Base-by-base conservation (phyloP, 2,113 vertebrate genomes). In the Brachyhypopomus occidentalis region DNA sequence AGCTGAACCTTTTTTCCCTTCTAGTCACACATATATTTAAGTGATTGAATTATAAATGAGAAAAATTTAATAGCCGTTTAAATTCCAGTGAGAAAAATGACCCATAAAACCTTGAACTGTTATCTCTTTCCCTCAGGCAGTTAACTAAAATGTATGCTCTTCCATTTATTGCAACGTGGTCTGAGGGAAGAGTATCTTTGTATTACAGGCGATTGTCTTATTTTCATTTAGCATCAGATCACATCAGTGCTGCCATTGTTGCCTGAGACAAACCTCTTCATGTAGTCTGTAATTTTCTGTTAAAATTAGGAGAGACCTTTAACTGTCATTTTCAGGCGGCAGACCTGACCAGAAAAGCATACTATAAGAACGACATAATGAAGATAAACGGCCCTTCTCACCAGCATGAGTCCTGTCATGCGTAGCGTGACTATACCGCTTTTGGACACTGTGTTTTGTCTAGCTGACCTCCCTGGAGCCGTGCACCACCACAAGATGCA, bases 271-370 rank as follows among this genome's bases (percentile, higher is more conserved):
- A 34, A 41, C 5, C 64, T 20, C 34, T 41, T 7, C 11, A 8
- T 9, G 3, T 19, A 20, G 16, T 3, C 58, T 78, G 41, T 72
- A 63, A 83, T 74, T 58, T 72, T 67, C 30, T 66, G 60, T 58
- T 66, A 25, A 76, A 59, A 73, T 83, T 83, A 30, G n/a, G 45
- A 60, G n/a, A 72, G 75, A 82, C 67, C 56, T 83, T 78, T 73
- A 66, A 67, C 17, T 71, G 56, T 69, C 34, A 69, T 36, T 69
- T 69, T 69, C 38, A 8, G 12, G 19, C n/a, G 34, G 34, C 19
- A 70, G 62, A 34, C 20, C 59, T 45, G 62, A 30, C 17, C 74
- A 67, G 41, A 17, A 75, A n/a, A n/a, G n/a, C n/a, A n/a, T n/a
- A n/a, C 14, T 12, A 3, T 75, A 74, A 56, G 73, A 80, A 30